Evolutionary conservation across 2,888 invertebrate species (phyloP), one percentile per base, ranked within the genome.

Genomic region (Drosophila kuntzei): DNA sequence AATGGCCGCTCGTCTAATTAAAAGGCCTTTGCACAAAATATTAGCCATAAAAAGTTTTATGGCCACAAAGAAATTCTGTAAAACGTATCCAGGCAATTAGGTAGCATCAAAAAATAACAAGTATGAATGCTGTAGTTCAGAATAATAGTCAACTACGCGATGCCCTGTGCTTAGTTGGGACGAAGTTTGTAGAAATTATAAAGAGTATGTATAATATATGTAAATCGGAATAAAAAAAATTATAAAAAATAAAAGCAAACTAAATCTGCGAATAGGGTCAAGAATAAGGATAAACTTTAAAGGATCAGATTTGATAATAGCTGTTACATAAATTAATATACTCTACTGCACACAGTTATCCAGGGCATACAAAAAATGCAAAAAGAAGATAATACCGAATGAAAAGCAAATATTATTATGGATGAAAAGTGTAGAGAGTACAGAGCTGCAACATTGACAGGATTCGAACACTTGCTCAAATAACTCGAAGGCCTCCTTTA

Each of bases 351-450:
- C 7, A 2, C 36, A n/a, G 8, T 14, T 7, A 25, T 7, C 12
- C 14, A 1, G 16, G 34, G 36, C 16, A 9, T 32, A 2, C 20
- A 29, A 18, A 39, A 7, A 7, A 25, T 20, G 9, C 2, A 12
- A 16, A 22, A 27, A 29, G 25, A 20, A 9, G 25, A 27, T 18
- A 55, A 37, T 67, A 53, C 20, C 22, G 66, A 72, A 86, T 80
- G 87, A 57, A 80, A 88, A 68, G 44, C 49, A 89, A 82, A 82
- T 83, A 82, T 82, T 86, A 68, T 88, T 79, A 66, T 62, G 53
- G 63, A 43, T 20, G 16, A 54, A 58, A 63, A 63, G 39, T 59
- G 36, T n/a, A 7, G 12, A 41, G 34, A 44, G 34, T 20, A 27
- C 3, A 34, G 37, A 37, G 8, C 44, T 47, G 37, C 44, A 51